Conservation (phyloP, 2,113 vertebrate species). For the Astur gentilis region DNA sequence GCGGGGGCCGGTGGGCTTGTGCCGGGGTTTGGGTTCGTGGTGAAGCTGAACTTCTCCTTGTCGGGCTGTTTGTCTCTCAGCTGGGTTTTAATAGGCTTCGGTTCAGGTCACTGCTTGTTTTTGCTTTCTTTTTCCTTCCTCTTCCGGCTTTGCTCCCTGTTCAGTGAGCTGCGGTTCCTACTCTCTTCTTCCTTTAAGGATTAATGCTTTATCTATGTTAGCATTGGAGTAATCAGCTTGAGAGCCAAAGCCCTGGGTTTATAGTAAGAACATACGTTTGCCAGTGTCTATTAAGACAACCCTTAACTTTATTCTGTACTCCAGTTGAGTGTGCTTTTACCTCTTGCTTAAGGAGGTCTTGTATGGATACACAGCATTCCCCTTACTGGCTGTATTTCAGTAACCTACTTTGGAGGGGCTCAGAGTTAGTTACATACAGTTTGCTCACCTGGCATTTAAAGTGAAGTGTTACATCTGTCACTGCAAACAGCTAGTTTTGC, state of each 20-base stretch:
- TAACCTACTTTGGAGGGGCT: background rate
- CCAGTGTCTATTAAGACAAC: background rate
- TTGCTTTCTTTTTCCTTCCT: background rate
- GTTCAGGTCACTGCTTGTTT: background rate
- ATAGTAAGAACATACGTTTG: accelerated
- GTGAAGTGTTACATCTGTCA: background rate
- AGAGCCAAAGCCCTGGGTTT: background rate
- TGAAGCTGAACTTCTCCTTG: accelerated
- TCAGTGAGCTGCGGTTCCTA: accelerated
- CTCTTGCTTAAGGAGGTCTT: accelerated
- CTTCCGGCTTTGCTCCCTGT: background rate
- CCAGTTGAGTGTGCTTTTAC: background rate
- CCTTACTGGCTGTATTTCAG: accelerated
- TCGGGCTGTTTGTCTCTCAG: background rate
- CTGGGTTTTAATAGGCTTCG: background rate
- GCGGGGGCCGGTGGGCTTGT: accelerated
- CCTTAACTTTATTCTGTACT: background rate
- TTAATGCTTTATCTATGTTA: background rate
- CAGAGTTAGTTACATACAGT: background rate
- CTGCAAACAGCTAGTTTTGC: background rate
- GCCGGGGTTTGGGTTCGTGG: accelerated
- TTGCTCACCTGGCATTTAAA: background rate
- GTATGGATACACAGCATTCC: accelerated
- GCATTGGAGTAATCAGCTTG: background rate
- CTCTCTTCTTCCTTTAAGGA: background rate